phyloP scores from a whole-genome alignment of 1,140 invertebrate species.

The Eriosoma lanigerum region DNA sequence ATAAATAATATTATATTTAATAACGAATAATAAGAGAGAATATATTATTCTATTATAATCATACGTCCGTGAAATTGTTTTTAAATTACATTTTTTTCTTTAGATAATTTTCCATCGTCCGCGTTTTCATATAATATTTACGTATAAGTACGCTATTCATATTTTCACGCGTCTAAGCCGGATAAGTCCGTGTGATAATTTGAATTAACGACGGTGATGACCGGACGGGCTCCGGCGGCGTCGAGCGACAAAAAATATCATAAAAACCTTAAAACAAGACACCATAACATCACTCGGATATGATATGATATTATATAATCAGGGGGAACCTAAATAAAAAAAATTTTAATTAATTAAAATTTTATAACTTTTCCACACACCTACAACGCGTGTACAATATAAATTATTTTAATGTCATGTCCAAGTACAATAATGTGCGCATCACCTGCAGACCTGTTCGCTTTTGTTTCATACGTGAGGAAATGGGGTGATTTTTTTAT shows the following conservation, averaged over 20 bases:
- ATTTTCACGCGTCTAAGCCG: constrained; percentile 32
- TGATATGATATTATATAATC: no score
- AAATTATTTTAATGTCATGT: no score
- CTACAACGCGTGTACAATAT: no score
- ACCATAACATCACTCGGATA: not conserved
- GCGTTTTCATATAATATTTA: not conserved
- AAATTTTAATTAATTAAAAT: constrained; percentile 18
- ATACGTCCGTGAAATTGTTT: constrained; percentile 42
- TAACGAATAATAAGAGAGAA: not conserved
- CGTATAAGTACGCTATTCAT: not conserved
- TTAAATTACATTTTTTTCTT: not conserved
- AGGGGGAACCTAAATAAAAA: not conserved
- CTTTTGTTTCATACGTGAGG: constrained; percentile 19
- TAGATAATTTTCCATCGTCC: not conserved
- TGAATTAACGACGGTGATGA: constrained; percentile 31
- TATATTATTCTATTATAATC: not conserved
- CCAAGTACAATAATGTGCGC: not conserved
- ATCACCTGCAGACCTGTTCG: not conserved
- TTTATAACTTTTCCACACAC: not conserved
- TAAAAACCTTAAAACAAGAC: not conserved
- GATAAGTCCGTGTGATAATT: constrained; percentile 22
- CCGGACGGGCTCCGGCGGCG: not conserved
- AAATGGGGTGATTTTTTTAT: not conserved
- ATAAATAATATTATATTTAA: no score
- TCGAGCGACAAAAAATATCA: no score